Evolutionary conservation across 2,888 invertebrate genomes (phyloP).

Genomic region (Andrena fulva): DNA sequence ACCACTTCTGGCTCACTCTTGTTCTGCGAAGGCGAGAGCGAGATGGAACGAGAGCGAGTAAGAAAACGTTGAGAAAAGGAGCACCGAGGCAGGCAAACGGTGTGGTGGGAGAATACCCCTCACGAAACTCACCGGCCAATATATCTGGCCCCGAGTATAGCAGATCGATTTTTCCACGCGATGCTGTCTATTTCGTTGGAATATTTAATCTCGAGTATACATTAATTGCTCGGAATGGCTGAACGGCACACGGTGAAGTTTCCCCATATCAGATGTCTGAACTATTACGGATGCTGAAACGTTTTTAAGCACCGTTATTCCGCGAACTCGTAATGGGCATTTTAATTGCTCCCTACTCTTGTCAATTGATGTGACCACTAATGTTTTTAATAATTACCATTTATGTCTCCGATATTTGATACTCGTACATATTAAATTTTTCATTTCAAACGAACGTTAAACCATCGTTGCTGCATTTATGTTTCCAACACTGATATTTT

Average conservation of each 20-base stretch:
- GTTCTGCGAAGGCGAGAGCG: no score
- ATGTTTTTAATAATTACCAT: neutral
- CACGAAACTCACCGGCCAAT: no score
- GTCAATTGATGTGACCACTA: neutral
- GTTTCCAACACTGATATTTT: neutral
- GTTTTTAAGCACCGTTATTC: neutral
- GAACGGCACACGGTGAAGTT: neutral
- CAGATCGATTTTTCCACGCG: neutral
- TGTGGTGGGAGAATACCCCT: no score
- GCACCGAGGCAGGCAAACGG: no score
- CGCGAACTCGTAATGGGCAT: neutral
- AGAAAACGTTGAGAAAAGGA: no score
- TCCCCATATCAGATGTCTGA: neutral
- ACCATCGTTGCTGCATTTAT: neutral
- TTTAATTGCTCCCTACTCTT: neutral
- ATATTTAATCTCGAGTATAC: neutral
- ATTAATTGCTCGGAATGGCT: constrained; percentile 1
- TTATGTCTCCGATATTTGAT: neutral
- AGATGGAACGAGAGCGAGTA: no score
- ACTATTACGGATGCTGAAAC: neutral
- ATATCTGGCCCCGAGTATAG: no score
- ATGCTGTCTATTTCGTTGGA: neutral
- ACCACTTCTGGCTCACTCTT: no score
- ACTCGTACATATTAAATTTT: neutral
- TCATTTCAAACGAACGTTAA: neutral